Base-by-base conservation (phyloP, 2,888 invertebrate species). In the Quadroppia sp. region DNA sequence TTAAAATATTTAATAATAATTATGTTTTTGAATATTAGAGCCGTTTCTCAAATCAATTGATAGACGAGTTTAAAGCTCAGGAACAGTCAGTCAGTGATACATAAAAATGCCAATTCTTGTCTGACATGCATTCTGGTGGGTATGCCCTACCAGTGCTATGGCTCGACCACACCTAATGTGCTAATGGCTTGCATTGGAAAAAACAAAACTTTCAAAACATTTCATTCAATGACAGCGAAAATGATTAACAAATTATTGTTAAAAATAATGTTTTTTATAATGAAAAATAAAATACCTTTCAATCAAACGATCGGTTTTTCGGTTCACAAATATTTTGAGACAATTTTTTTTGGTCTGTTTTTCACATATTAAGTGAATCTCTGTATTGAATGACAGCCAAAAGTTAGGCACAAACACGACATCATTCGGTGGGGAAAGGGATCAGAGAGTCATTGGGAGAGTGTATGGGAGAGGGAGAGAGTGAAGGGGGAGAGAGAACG, bases 161-260 rank as follows among this genome's bases (percentile, higher is more conserved):
- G 20, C 20, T 64, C 64, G 64, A 64, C 64, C 64, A 36, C 64
- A 64, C 64, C 64, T 64, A n/a, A 20, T 64, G 36, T 64, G 64
- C 20, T n/a, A 17, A 36, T 7, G 36, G 36, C 4, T 36, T 36
- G 36, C 4, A 36, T 36, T 36, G 6, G 9, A 36, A 36, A 36
- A 36, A 4, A 36, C 6, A 36, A n/a, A n/a, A n/a, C n/a, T 36
- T 50, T 36, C 4, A 36, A 36, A 36, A 36, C 9, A 36, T 36
- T 7, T 36, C 11, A 45, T 2, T 11, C 45, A 45, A 45, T 15
- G 6, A 15, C 36, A 36, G 4, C 11, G 36, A 36, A n/a, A 36
- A 36, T 36, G 6, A 7, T 36, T 36, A 4, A 11, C 6, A 36
- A 36, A 36, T 36, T 36, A 36, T 36, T 36, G 11, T 36, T 36